Percentiles rank a stretch among this genome's conserved stretches.
Conservation (phyloP, 2,888 invertebrate genomes). For the Drosophila nigricruria region DNA sequence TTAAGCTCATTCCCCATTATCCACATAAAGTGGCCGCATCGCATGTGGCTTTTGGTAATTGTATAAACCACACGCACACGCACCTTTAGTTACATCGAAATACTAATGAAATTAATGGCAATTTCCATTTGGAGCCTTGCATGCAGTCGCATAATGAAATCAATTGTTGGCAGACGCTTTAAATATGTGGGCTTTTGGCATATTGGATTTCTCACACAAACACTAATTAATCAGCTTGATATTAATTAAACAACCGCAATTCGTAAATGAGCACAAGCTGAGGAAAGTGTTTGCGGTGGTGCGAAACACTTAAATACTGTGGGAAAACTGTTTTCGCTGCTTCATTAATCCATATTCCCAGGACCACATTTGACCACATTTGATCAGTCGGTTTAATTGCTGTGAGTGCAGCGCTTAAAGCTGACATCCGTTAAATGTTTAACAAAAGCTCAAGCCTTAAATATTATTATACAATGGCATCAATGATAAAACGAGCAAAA, state of each 20-base stretch:
- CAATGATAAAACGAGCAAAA: background rate
- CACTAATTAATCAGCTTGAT: constrained; percentile 71
- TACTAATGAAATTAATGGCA: constrained; percentile 63
- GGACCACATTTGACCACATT: constrained; percentile 1
- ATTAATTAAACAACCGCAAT: constrained; percentile 75
- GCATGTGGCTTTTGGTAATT: constrained; percentile 39
- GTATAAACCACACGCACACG: constrained; percentile 44
- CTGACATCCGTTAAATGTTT: background rate
- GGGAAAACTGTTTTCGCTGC: constrained; percentile 11
- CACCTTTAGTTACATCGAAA: constrained; percentile 36
- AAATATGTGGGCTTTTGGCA: constrained; percentile 2
- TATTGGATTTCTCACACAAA: constrained; percentile 54
- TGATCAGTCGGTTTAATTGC: constrained; percentile 13
- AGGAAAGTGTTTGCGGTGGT: constrained; percentile 8
- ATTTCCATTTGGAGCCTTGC: constrained; percentile 39
- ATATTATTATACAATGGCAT: constrained; percentile 2
- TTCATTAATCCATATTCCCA: constrained; percentile 30
- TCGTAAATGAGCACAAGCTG: constrained; percentile 33
- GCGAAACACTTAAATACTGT: constrained; percentile 11
- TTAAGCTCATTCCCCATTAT: background rate
- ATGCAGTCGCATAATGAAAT: constrained; percentile 25
- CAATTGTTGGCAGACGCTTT: constrained; percentile 30
- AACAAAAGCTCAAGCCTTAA: constrained; percentile 1
- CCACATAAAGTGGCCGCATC: background rate
- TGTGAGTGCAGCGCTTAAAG: constrained; percentile 11